Evolutionary conservation across 2,888 invertebrate genomes (phyloP), one percentile per base, ranked within the genome.

Genomic region (Macaria liturata): DNA sequence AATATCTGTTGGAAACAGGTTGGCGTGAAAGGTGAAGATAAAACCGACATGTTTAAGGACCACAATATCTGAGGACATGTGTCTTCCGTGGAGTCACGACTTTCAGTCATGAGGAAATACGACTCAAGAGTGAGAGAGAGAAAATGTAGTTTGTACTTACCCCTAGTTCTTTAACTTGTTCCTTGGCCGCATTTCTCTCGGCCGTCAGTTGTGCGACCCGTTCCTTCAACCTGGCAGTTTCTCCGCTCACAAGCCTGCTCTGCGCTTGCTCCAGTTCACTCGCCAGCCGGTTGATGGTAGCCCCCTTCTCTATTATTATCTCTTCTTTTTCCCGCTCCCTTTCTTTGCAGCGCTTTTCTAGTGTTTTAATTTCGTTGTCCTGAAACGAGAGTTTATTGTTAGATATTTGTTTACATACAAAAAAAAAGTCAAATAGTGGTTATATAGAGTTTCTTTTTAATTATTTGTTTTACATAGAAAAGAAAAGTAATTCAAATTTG

Each of bases 221-320:
- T 51, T 93, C 93, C 61, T 87, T 88, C 2, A 90, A 68, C 4
- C 85, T 70, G 0, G 76, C 62, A 0, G 78, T 65, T 60, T 91
- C 91, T 0, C 88, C 88, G 20, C 75, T 86, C 0, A 86, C 85
- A 5, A 93, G 84, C 9, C 91, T 75, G 67, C 83, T 91, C 50
- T 95, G 95, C 0, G 94, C 93, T 4, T 93, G 91, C 62, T 94
- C 93, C 48, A 95, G 68, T 31, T 93, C 94, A 31, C 84, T 82
- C 0, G 93, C 93, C n/a, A 95, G 69, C 46, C 93, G 88, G 77
- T 95, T 95, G 59, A 95, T 94, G 9, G 93, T 93, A 0, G 92
- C 88, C 0, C 93, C 93, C 64, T 95, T 95, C 45, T 95, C 95
- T 48, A 94, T 87, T 46, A 95, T 71, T 62, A 95, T 83, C 3